Conservation (phyloP, 1,140 invertebrate genomes). For the Nylanderia fulva region DNA sequence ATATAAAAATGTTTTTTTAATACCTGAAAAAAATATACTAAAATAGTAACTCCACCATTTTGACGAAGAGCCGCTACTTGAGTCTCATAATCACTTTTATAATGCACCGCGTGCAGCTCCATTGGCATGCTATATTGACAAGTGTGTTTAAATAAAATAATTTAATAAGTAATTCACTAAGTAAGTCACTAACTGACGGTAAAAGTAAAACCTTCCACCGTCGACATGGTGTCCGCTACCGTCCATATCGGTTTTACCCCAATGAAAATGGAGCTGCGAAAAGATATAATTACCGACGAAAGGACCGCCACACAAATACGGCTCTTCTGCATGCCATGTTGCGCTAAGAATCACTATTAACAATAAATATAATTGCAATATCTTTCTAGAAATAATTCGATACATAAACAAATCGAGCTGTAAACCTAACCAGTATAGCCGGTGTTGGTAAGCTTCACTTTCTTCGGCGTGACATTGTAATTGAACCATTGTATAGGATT, state of each 20-base stretch:
- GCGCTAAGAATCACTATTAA: slow-evolving; percentile 86
- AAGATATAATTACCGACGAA: slow-evolving; percentile 89
- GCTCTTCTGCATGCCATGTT: slow-evolving; percentile 87
- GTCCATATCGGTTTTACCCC: slow-evolving; percentile 89
- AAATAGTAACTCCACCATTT: slow-evolving; percentile 86
- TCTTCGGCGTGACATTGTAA: slow-evolving; percentile 86
- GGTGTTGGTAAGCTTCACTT: slow-evolving; percentile 88
- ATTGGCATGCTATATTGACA: slow-evolving; percentile 81
- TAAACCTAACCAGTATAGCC: slow-evolving; percentile 87
- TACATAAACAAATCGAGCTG: background rate
- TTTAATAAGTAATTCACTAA: background rate
- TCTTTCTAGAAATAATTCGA: background rate
- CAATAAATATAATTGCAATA: background rate
- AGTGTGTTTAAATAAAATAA: slow-evolving; percentile 8
- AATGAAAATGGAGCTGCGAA: slow-evolving; percentile 93
- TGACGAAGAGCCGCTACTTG: slow-evolving; percentile 87
- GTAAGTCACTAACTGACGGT: background rate
- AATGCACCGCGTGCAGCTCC: slow-evolving; percentile 87
- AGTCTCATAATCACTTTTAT: slow-evolving; percentile 86
- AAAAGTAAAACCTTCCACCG: slow-evolving; percentile 84
- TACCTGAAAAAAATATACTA: slow-evolving; percentile 88
- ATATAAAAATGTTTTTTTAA: slow-evolving; percentile 37
- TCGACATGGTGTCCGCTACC: slow-evolving; percentile 94
- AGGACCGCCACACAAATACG: slow-evolving; percentile 88
- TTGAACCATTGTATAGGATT: slow-evolving; percentile 86